Conservation (phyloP, 2,797 vertebrate species). For the Channa striata region DNA sequence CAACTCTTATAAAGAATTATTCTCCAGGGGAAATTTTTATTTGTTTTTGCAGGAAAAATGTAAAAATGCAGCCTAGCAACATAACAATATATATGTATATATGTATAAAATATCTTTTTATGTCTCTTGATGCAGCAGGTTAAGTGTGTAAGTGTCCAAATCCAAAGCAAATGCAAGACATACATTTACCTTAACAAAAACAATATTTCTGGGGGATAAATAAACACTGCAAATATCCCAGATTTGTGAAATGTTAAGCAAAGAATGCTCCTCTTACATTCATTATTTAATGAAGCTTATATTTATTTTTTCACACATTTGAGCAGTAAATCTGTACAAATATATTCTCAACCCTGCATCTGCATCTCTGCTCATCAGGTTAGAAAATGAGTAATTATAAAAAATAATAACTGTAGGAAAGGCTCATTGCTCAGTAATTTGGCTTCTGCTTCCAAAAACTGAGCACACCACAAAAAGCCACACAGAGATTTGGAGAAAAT, state of each 20-base stretch:
- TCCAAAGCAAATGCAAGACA: not conserved
- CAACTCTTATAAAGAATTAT: not conserved
- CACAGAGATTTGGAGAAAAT: too few relatives aligned
- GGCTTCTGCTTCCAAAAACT: slow-evolving; percentile 16
- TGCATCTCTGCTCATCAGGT: slow-evolving; percentile 3
- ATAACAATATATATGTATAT: not conserved
- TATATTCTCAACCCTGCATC: not conserved
- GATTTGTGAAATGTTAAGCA: too few relatives aligned
- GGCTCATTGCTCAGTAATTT: slow-evolving; percentile 21
- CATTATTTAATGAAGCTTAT: not conserved
- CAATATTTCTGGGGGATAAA: not conserved
- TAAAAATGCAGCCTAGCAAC: not conserved
- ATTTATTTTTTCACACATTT: slow-evolving; percentile 1
- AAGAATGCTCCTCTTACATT: not conserved
- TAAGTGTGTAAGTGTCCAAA: not conserved
- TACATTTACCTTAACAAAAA: not conserved
- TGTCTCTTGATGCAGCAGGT: not conserved
- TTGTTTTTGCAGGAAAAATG: not conserved
- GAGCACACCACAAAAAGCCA: not conserved
- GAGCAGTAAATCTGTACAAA: not conserved
- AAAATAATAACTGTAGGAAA: slow-evolving; percentile 3
- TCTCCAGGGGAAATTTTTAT: not conserved
- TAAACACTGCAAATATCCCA: not conserved
- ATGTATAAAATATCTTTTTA: not conserved
- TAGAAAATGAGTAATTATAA: slow-evolving; percentile 17